Evolutionary conservation across 2,888 invertebrate species (phyloP).

Genomic region (Fragum sueziense): DNA sequence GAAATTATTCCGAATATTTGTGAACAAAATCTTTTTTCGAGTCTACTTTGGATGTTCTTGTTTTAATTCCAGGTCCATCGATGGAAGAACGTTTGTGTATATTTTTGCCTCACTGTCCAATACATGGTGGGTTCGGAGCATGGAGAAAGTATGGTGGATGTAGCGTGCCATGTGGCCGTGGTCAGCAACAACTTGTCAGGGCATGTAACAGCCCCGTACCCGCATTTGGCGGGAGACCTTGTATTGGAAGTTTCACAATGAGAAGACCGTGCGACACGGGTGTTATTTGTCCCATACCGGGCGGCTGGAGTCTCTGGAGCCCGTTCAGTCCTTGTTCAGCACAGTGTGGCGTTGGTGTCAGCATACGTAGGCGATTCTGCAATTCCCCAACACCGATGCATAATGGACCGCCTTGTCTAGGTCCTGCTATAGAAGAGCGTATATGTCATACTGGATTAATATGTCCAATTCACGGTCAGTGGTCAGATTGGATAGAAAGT

Average conservation of each 20-base stretch:
- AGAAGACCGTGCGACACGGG: slow-evolving; percentile 18
- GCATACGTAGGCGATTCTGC: slow-evolving; percentile 25
- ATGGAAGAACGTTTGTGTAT: slow-evolving; percentile 43
- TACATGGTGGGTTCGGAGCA: slow-evolving; percentile 5
- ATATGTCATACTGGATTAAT: slow-evolving; percentile 36
- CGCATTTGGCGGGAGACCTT: slow-evolving; percentile 25
- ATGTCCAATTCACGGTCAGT: slow-evolving; percentile 53
- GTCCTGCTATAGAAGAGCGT: slow-evolving; percentile 32
- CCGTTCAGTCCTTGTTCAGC: slow-evolving; percentile 24
- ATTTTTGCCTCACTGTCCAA: slow-evolving; percentile 34
- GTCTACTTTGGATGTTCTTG: not conserved
- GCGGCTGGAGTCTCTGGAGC: slow-evolving; percentile 32
- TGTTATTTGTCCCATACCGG: slow-evolving; percentile 33
- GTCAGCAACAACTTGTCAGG: slow-evolving; percentile 6
- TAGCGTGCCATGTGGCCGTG: slow-evolving; percentile 31
- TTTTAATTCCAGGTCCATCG: slow-evolving; percentile 22
- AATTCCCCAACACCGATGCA: slow-evolving; percentile 30
- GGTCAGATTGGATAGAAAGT: slow-evolving; percentile 36
- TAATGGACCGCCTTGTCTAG: slow-evolving; percentile 30
- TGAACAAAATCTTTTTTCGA: too few species aligned
- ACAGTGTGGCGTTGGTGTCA: slow-evolving; percentile 30
- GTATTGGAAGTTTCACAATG: slow-evolving; percentile 24
- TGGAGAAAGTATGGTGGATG: slow-evolving; percentile 37
- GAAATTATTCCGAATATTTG: too few species aligned
- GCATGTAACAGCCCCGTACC: slow-evolving; percentile 38